Evolutionary conservation across 2,888 invertebrate species (phyloP), one percentile per base, ranked within the genome.

Genomic region (Prosapia bicincta): DNA sequence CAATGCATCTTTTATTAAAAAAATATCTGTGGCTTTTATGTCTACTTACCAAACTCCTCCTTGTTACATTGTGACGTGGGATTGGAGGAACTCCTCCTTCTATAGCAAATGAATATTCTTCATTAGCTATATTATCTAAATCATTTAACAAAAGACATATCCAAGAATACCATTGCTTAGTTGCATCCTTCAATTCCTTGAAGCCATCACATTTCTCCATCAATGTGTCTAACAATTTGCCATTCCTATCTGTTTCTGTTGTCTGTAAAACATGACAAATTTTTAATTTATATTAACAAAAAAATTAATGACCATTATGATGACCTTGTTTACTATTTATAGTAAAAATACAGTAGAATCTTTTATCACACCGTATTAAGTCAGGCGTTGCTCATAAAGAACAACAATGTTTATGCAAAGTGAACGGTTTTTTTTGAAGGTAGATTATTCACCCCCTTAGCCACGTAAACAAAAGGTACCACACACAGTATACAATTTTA

Each of bases 21-120:
- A n/a, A n/a, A n/a, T n/a, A n/a, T n/a, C n/a, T n/a, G n/a, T n/a
- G n/a, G n/a, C n/a, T n/a, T n/a, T n/a, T n/a, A n/a, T n/a, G n/a
- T n/a, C n/a, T n/a, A 81, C 83, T 85, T 84, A 90, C 90, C 84
- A 88, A 83, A 76, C 82, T 82, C n/a, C 79, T 80, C 78, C 90
- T 85, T 32, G 84, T 83, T 10, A 89, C 87, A 82, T 89, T 88
- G 81, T 89, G 87, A 3, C 86, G 85, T 0, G 90, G 89, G 71
- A 88, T 82, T 78, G 88, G 83, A 1, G 90, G 90, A 77, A 90
- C 88, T 79, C 89, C 88, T 65, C 89, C 90, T 74, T 85, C 83
- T 74, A 88, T 87, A 66, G 89, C 72, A 6, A 43, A 26, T n/a
- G 72, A 38, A 10, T 67, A 10, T 24, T 69, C 28, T 15, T 69